Evolutionary conservation across 2,113 vertebrate species (phyloP).

Genomic region (Myotis davidii): DNA sequence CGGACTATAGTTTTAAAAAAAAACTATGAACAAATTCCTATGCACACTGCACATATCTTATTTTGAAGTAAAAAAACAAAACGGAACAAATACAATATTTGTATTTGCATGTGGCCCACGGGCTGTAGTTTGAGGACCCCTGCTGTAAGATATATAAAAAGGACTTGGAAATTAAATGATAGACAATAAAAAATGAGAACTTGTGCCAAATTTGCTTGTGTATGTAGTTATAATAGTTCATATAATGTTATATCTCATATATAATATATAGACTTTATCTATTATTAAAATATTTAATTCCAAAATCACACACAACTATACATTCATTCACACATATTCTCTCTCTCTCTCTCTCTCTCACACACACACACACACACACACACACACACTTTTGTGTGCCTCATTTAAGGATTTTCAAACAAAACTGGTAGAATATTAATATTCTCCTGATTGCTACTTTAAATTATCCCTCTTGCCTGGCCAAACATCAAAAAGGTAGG

Average conservation of each 20-base stretch:
- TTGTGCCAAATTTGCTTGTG: neutral
- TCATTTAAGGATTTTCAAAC: neutral
- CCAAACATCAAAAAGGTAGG: neutral
- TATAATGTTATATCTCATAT: neutral
- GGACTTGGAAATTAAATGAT: neutral
- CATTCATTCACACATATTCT: neutral
- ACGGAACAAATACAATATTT: too few relatives aligned
- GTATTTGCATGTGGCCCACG: too few relatives aligned
- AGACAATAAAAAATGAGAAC: neutral
- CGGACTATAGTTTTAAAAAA: too few relatives aligned
- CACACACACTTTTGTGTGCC: neutral
- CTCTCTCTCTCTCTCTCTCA: neutral
- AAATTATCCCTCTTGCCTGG: neutral
- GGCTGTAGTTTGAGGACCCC: too few relatives aligned
- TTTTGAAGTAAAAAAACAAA: too few relatives aligned
- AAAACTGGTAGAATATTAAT: neutral
- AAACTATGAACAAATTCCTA: too few relatives aligned
- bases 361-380: neutral
- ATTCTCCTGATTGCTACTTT: neutral
- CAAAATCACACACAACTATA: neutral
- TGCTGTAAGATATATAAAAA: neutral
- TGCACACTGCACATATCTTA: too few relatives aligned
- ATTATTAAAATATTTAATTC: neutral
- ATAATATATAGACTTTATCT: neutral
- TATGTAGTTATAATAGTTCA: neutral